These are phyloP conservation scores for Mormyrus iriodes DNA, from an alignment of 2,113 vertebrate species.

Conservation along the genomic window DNA sequence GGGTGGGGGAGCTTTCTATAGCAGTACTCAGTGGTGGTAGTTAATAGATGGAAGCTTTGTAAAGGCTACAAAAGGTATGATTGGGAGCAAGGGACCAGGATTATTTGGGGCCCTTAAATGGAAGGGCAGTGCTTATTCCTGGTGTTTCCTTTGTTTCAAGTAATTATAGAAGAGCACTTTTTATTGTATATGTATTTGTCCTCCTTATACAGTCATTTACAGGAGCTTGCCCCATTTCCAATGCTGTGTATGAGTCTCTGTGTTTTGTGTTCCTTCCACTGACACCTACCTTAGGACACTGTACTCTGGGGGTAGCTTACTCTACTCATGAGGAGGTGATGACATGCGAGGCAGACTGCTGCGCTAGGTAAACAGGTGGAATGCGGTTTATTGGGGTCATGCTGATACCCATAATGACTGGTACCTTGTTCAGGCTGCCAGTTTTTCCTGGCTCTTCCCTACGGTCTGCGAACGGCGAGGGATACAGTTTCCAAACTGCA, in stretches of 20 bases:
- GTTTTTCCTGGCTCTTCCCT: conserved; percentile 27
- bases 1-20: neutral
- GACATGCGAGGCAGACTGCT: neutral
- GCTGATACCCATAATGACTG: conserved; percentile 47
- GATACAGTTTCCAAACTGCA: conserved; percentile 49
- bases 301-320: neutral
- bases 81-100: neutral
- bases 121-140: neutral
- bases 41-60: neutral
- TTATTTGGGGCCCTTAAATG: neutral
- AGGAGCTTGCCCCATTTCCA: neutral
- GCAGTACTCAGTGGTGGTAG: neutral
- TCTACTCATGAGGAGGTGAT: neutral
- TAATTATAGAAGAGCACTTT: neutral
- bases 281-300: neutral
- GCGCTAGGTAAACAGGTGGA: conserved; percentile 29
- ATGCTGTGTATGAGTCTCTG: neutral
- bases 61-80: neutral
- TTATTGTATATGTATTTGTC: neutral
- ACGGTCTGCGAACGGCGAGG: conserved; percentile 21
- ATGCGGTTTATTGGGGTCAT: conserved; percentile 49
- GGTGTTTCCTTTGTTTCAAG: neutral
- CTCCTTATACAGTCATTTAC: neutral
- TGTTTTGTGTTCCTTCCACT: neutral
- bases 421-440: conserved; percentile 50